Evolutionary conservation across 1,140 invertebrate genomes (phyloP).

Genomic region (Globodera rostochiensis): DNA sequence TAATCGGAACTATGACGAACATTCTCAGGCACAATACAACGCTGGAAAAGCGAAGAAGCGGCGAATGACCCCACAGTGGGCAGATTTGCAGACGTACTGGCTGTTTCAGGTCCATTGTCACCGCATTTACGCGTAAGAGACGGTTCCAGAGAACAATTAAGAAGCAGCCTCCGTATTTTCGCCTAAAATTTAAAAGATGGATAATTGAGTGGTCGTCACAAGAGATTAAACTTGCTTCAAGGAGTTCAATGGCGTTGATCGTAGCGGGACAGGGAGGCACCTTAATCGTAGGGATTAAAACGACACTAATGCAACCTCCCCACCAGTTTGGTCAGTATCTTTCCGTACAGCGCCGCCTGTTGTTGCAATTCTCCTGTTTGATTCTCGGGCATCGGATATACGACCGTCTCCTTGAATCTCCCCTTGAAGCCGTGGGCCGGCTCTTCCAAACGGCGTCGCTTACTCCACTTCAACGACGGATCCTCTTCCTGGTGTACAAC

Average conservation of each 20-base stretch:
- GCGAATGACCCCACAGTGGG: neutral
- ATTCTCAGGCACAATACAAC: neutral
- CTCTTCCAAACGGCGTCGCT: neutral
- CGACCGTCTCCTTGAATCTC: neutral
- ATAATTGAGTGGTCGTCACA: neutral
- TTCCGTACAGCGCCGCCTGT: neutral
- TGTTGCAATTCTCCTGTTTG: neutral
- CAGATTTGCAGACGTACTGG: neutral
- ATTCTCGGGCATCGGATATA: neutral
- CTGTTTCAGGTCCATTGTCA: neutral
- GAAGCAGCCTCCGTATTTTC: neutral
- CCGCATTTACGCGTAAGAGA: neutral
- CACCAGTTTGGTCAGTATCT: neutral
- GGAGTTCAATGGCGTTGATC: constrained; percentile 9
- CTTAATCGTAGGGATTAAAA: neutral
- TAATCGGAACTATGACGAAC: constrained; percentile 6
- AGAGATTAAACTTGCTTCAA: neutral
- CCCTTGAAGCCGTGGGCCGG: neutral
- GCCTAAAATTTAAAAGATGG: neutral
- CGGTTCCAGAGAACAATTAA: constrained; percentile 4
- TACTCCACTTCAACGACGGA: neutral
- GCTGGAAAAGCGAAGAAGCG: neutral
- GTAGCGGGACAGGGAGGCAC: constrained; percentile 19
- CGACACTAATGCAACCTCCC: neutral
- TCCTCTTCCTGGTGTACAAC: neutral